Base-by-base conservation (phyloP, 2,113 vertebrate genomes). In the Oostethus manadensis region DNA sequence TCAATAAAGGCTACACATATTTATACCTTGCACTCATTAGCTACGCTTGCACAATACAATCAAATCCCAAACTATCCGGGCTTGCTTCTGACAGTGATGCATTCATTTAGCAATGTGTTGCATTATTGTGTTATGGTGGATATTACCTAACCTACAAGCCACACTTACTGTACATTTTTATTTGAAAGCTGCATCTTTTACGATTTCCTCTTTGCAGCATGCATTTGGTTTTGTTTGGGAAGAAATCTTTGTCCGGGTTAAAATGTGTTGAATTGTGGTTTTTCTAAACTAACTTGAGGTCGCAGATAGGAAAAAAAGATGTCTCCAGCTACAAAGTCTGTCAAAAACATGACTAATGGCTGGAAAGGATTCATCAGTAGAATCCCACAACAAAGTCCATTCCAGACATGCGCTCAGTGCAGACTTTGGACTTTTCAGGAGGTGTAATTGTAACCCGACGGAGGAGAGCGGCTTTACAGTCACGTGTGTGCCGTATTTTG, bases 1-100 rank as follows among this genome's bases (percentile, higher is more conserved):
- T 78, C 68, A 71, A 66, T 66, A 53, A 54, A 70, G 42, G 63
- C 15, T 57, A 51, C 48, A 64, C 71, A 64, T 50, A 22, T 49
- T 22, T 23, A 14, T 22, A 14, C 46, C 11, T 1, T 46, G 18
- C 17, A 46, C 44, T 46, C 38, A 42, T 42, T 42, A 42, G 35
- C 8, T 38, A 38, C 35, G 10, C 35, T 38, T 38, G 35, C 35
- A 46, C 45, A 46, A 46, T 46, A 17, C 18, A 46, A 46, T 46
- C 7, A 46, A 10, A 17, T n/a, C 8, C 10, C 9, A 38, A 38
- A 38, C 1, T 38, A 38, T 38, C 10, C 7, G 10, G 9, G 35
- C 35, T 38, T 38, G 3, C 35, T 8, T 10, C 10, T 38, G 35
- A 38, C 10, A 38, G 35, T 38, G 35, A 38, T 8, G 35, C 10